phyloP scores from a whole-genome alignment of 2,797 vertebrate species.

The Gouania willdenowi region DNA sequence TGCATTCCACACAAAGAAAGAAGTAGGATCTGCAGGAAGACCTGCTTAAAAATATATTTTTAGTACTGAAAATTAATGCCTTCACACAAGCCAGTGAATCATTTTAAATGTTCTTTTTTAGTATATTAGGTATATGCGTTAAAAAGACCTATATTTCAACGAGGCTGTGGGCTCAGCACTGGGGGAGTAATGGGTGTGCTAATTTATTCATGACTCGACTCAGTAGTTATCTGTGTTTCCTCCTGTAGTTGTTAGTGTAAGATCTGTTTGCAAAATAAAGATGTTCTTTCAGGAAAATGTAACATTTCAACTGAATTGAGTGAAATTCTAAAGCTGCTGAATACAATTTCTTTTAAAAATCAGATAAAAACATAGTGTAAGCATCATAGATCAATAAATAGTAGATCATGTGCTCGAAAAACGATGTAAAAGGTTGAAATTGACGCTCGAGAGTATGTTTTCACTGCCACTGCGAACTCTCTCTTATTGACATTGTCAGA shows the following conservation, averaged over 20 bases:
- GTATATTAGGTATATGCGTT: constrained; percentile 85
- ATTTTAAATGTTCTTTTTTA: constrained; percentile 88
- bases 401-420: too few species aligned
- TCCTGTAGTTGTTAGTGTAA: constrained; percentile 36
- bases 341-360: too few species aligned
- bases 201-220: constrained; percentile 76
- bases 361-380: too few species aligned
- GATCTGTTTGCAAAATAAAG: too few species aligned
- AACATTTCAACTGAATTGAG: too few species aligned
- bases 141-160: constrained; percentile 82
- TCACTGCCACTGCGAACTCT: too few species aligned
- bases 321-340: too few species aligned
- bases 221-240: constrained; percentile 53
- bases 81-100: constrained; percentile 81
- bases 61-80: constrained; percentile 85
- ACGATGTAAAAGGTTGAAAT: too few species aligned
- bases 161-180: constrained; percentile 41
- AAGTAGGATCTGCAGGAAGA: constrained; percentile 69
- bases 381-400: too few species aligned
- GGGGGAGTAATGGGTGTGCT: constrained; percentile 70
- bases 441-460: too few species aligned
- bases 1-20: constrained; percentile 73
- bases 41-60: constrained; percentile 88
- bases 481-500: too few species aligned
- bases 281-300: too few species aligned